phyloP scores from a whole-genome alignment of 2,113 vertebrate species.

The Misgurnus anguillicaudatus region DNA sequence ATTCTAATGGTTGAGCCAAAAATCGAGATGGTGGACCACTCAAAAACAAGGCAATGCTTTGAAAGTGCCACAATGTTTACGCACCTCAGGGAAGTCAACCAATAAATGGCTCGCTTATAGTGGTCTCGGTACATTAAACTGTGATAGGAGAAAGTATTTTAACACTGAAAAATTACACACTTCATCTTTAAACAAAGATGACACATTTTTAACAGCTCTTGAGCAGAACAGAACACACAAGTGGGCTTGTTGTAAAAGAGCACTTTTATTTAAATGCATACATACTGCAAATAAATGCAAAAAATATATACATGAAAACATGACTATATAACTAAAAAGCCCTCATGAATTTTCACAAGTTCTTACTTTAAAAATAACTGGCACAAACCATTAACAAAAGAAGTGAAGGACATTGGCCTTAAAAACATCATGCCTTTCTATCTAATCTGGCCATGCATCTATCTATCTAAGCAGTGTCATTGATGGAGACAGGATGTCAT shows the following conservation, averaged over 20 bases:
- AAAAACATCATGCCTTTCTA: conserved; percentile 53
- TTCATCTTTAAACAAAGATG: conserved; percentile 2
- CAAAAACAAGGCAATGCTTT: not conserved
- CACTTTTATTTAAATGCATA: not conserved
- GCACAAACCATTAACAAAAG: conserved; percentile 40
- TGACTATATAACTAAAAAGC: no score
- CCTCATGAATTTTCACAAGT: no score
- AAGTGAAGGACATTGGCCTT: conserved; percentile 55
- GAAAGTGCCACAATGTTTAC: not conserved
- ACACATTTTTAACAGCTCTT: not conserved
- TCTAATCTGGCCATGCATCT: conserved; percentile 65
- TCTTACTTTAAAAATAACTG: no score
- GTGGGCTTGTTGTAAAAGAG: not conserved
- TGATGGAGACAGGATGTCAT: conserved; percentile 58
- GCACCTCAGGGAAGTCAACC: not conserved
- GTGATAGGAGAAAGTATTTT: not conserved
- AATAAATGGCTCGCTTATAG: not conserved
- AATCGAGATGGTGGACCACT: not conserved
- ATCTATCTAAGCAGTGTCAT: conserved; percentile 55
- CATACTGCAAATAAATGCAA: not conserved
- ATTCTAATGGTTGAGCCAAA: not conserved
- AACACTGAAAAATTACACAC: not conserved
- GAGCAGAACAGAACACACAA: not conserved
- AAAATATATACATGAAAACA: no score
- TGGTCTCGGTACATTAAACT: not conserved